Evolutionary conservation across 23 tunicate genomes (phyloP).

Genomic region (Halocynthia roretzi): DNA sequence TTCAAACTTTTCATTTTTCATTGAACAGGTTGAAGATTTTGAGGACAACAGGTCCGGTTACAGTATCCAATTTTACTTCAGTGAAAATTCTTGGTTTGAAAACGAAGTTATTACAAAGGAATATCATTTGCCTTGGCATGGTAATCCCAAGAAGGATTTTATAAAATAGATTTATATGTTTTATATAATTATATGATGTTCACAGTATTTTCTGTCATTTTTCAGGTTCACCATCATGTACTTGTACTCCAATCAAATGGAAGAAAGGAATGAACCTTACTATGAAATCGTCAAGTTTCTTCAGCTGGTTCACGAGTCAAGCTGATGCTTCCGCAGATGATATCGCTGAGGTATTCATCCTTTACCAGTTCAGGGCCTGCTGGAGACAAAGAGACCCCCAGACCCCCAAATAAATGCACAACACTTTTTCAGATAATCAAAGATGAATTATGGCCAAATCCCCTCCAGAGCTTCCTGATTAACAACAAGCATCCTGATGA

Average conservation of each 20-base stretch:
- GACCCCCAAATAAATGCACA: background rate
- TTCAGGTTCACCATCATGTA: constrained; percentile 79
- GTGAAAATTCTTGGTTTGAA: constrained; percentile 58
- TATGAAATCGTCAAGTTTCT: constrained; percentile 51
- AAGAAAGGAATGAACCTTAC: constrained; percentile 65
- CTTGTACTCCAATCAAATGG: constrained; percentile 70
- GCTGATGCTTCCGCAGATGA: constrained; percentile 91
- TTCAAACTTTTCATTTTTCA: background rate
- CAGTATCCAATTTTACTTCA: constrained; percentile 68
- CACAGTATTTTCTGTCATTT: too few relatives aligned
- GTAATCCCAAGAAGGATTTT: constrained; percentile 24
- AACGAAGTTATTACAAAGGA: constrained; percentile 70
- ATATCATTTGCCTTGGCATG: constrained; percentile 88
- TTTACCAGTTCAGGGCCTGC: background rate
- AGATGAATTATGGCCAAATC: constrained; percentile 87
- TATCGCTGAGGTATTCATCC: constrained; percentile 66
- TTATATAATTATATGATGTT: too few relatives aligned
- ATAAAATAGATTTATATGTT: too few relatives aligned
- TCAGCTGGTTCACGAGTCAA: constrained; percentile 87
- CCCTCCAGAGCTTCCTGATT: constrained; percentile 49
- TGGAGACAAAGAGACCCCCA: too few relatives aligned
- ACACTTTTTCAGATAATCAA: constrained; percentile 54
- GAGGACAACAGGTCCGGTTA: constrained; percentile 72
- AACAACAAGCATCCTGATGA: constrained; percentile 17
- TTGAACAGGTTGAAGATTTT: constrained; percentile 58